phyloP scores from a whole-genome alignment of 2,888 invertebrate genomes.

The Drosophila dives region DNA sequence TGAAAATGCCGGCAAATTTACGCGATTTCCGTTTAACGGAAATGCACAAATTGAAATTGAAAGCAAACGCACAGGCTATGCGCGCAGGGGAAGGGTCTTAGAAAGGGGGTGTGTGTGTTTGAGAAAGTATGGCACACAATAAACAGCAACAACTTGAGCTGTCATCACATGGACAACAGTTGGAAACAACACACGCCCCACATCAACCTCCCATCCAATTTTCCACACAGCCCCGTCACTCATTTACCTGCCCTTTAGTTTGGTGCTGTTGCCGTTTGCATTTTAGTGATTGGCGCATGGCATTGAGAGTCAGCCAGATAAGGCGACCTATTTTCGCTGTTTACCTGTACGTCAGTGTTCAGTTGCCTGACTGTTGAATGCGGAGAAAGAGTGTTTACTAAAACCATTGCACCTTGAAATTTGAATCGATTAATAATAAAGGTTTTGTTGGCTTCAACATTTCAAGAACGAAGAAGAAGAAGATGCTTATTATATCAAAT shows the following conservation, averaged over 20 bases:
- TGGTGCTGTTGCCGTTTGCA: constrained; percentile 18
- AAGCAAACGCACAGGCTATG: constrained; percentile 35
- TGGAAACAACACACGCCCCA: constrained; percentile 12
- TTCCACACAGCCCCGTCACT: not conserved
- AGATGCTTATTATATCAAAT: not conserved
- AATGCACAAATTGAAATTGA: constrained; percentile 78
- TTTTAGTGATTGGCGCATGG: constrained; percentile 29
- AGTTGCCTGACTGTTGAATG: not conserved
- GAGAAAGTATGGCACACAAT: not conserved
- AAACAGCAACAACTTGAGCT: constrained; percentile 58
- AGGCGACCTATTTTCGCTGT: constrained; percentile 45
- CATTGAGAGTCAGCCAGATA: constrained; percentile 57
- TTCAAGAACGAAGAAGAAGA: not conserved
- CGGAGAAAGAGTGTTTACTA: not conserved
- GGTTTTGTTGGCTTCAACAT: not conserved
- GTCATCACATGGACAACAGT: constrained; percentile 61
- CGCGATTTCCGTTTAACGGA: constrained; percentile 78
- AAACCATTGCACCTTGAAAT: not conserved
- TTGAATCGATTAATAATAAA: not conserved
- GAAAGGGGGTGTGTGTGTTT: not conserved
- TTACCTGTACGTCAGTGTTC: constrained; percentile 21
- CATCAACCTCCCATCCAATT: too few species aligned
- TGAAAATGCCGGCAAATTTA: constrained; percentile 76
- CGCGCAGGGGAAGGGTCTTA: not conserved
- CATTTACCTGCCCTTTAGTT: constrained; percentile 1